These are phyloP conservation scores for Acanthosepion esculentum DNA, from an alignment of 2,888 invertebrate species.

Conservation along the genomic window DNA sequence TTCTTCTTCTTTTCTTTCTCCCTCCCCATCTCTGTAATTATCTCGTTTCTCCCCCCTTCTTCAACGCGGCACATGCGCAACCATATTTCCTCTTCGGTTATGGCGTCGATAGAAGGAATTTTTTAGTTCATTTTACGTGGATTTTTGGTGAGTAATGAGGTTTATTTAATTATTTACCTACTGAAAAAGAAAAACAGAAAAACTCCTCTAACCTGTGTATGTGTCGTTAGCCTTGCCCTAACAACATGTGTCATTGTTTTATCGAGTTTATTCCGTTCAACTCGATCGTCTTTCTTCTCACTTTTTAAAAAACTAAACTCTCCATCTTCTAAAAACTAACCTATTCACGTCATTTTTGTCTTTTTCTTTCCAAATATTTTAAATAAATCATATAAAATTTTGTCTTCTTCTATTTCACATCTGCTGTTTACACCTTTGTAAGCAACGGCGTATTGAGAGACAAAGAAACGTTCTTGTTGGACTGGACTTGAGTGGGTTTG, in stretches of 20 bases:
- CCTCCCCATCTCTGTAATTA: not conserved
- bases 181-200: not conserved
- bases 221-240: not conserved
- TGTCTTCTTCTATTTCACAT: not conserved
- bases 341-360: not conserved
- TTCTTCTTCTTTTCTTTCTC: not conserved
- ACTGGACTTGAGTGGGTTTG: slow-evolving; percentile 21
- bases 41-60: not conserved
- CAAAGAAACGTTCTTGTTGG: slow-evolving; percentile 33
- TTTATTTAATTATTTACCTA: not conserved
- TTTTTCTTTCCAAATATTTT: not conserved
- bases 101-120: slow-evolving; percentile 44
- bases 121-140: slow-evolving; percentile 42
- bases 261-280: not conserved
- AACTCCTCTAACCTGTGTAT: not conserved
- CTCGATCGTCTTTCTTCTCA: not conserved
- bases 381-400: not conserved
- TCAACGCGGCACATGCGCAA: slow-evolving; percentile 44
- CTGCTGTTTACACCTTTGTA: not conserved
- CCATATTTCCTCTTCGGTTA: slow-evolving; percentile 39
- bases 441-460: not conserved
- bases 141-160: slow-evolving; percentile 40
- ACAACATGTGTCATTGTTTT: slow-evolving; percentile 2
- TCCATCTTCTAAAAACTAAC: not conserved
- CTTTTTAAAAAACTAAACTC: not conserved